Evolutionary conservation across 2,888 invertebrate species (phyloP).

Genomic region (Microctonus hyperodae): DNA sequence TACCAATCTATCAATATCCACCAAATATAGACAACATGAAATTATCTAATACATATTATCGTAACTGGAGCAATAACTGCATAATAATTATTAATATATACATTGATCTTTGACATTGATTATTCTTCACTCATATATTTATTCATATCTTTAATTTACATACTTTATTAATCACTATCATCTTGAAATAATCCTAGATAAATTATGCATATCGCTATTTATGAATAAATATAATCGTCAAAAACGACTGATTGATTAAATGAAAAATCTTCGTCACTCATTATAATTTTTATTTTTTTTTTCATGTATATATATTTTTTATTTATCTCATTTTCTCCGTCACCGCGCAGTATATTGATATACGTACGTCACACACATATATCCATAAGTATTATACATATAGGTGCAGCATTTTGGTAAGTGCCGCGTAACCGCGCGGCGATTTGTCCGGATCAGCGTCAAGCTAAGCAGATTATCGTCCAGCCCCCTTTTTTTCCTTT

Average conservation of each 20-base stretch:
- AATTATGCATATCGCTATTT: not conserved
- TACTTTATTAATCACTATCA: no score
- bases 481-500: slow-evolving; percentile 11
- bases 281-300: not conserved
- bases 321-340: slow-evolving; percentile 1
- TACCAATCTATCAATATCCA: not conserved
- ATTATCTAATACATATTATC: not conserved
- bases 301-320: not conserved
- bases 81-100: no score
- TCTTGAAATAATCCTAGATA: not conserved
- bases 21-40: not conserved
- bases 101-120: no score
- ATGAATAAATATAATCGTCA: not conserved
- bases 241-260: not conserved
- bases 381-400: not conserved
- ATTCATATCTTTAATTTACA: no score
- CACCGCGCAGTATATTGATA: slow-evolving; percentile 1
- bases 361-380: no score
- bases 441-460: slow-evolving; percentile 71
- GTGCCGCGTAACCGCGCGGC: slow-evolving; percentile 61
- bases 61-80: no score
- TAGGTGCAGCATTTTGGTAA: slow-evolving; percentile 44
- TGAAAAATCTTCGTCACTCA: slow-evolving; percentile 20
- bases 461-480: slow-evolving; percentile 68
- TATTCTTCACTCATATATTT: no score